Evolutionary conservation across 2,888 invertebrate species (phyloP).

Genomic region (Allolobophora icterica): DNA sequence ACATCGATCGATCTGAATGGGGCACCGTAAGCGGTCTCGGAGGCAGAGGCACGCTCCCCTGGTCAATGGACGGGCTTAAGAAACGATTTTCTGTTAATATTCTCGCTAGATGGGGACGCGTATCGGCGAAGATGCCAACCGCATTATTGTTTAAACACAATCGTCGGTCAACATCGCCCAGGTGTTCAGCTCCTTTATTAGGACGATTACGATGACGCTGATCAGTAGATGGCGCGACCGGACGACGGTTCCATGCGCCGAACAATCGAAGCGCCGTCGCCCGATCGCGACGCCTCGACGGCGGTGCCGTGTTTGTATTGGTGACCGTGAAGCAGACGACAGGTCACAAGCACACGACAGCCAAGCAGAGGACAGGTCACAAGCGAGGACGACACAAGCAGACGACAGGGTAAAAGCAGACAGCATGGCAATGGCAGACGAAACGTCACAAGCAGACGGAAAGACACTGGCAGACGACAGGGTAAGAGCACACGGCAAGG

Average conservation of each 20-base stretch:
- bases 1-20: background rate
- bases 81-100: slow-evolving; percentile 27
- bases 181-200: slow-evolving; percentile 11
- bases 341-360: background rate
- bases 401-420: background rate
- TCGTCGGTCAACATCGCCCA: slow-evolving; percentile 20
- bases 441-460: too few relatives aligned
- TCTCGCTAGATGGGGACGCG: slow-evolving; percentile 24
- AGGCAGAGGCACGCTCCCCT: background rate
- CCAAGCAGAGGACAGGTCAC: background rate
- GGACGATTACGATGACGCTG: background rate
- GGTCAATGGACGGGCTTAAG: background rate
- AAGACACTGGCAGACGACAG: too few relatives aligned
- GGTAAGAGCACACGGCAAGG: too few relatives aligned
- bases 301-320: background rate
- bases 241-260: background rate
- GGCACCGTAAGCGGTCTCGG: background rate
- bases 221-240: background rate
- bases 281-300: background rate
- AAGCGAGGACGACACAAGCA: too few relatives aligned
- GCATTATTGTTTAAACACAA: slow-evolving; percentile 22
- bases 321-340: background rate
- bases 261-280: slow-evolving; percentile 24
- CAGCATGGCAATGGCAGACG: too few relatives aligned
- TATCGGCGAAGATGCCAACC: slow-evolving; percentile 20